Conservation (phyloP, 2,888 invertebrate species). For the Athalia cordata region DNA sequence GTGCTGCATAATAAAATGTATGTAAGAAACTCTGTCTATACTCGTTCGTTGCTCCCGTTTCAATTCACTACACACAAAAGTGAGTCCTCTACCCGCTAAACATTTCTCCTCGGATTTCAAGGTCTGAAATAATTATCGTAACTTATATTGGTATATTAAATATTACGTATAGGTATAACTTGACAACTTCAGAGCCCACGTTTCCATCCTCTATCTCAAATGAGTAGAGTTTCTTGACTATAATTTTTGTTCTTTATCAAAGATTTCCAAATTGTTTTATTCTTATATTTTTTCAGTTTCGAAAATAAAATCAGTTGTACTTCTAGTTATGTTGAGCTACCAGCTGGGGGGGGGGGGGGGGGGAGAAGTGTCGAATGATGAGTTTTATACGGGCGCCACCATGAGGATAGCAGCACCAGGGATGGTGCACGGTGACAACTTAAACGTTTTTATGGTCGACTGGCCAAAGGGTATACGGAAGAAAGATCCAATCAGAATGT, state of each 20-base stretch:
- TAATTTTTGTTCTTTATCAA: no score
- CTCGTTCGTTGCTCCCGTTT: constrained; percentile 3
- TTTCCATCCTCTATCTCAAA: no score
- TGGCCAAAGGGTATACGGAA: background rate
- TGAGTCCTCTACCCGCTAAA: background rate
- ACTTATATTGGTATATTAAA: no score
- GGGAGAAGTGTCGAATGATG: background rate
- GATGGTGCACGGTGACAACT: constrained; percentile 1
- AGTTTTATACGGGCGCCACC: constrained; percentile 19
- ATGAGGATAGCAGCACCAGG: background rate
- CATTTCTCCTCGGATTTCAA: background rate
- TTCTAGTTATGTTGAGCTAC: background rate
- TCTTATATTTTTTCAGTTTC: no score
- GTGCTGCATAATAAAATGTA: no score
- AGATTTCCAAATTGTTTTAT: no score
- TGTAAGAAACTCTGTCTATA: background rate
- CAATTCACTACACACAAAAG: background rate
- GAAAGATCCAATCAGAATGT: constrained; percentile 33
- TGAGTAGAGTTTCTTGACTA: no score
- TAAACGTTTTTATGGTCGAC: constrained; percentile 27
- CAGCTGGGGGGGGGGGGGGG: background rate
- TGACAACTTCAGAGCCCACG: no score
- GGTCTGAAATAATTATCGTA: background rate
- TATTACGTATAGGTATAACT: no score
- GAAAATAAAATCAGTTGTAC: no score